A percentile compares a stretch with the other conserved stretches of the same genome.
Conservation (phyloP, 1,140 invertebrate genomes). For the Drosophila serrata region DNA sequence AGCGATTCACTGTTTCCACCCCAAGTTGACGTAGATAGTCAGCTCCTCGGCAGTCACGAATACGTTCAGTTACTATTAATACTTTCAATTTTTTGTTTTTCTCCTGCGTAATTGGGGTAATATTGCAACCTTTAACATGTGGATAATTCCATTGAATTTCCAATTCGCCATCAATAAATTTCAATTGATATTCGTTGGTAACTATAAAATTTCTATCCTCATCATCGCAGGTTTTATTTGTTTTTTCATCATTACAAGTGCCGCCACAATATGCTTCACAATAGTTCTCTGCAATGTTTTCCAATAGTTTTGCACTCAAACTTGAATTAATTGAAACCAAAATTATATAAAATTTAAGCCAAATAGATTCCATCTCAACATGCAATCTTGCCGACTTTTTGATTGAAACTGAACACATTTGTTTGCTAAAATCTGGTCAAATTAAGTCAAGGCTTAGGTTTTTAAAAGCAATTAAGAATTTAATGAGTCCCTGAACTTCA, state of each 20-base stretch:
- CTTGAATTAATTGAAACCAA: not conserved
- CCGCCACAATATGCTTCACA: constrained; percentile 7
- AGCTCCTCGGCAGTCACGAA: not conserved
- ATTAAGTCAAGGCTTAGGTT: too few relatives aligned
- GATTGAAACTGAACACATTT: not conserved
- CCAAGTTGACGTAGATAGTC: constrained; percentile 24
- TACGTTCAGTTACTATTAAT: not conserved
- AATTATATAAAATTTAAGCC: not conserved
- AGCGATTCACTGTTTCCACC: constrained; percentile 3
- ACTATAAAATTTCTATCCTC: constrained; percentile 6
- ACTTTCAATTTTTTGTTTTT: not conserved
- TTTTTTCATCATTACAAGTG: not conserved
- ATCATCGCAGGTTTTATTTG: not conserved
- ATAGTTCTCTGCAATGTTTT: constrained; percentile 1
- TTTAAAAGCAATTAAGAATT: not conserved
- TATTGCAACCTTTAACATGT: not conserved
- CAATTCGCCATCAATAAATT: constrained; percentile 4
- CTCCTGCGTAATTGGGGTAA: constrained; percentile 4
- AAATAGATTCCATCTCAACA: not conserved
- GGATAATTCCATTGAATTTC: constrained; percentile 11
- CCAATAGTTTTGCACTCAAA: not conserved
- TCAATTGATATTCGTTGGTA: constrained; percentile 10
- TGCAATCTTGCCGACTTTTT: not conserved
- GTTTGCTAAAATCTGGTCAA: too few relatives aligned
- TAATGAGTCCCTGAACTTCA: constrained; percentile 12